Base-by-base conservation (phyloP, 2,797 vertebrate genomes). In the Danio tinwini region DNA sequence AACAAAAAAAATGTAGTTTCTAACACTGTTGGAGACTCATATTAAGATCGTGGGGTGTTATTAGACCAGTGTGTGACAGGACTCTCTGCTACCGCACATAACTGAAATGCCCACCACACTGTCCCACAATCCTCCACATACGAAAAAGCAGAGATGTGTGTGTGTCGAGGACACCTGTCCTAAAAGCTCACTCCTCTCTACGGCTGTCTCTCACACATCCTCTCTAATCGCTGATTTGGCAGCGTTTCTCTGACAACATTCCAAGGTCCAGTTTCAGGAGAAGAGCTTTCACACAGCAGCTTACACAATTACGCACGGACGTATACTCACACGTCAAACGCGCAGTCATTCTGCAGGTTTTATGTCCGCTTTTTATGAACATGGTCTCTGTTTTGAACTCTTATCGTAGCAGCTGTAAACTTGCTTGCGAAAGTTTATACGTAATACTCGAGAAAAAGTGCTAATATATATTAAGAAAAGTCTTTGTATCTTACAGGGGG, bases 161-260 rank as follows among this genome's bases (percentile, higher is more conserved):
- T 71, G 42, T 84, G 73, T 82, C 45, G 74, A 55, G 65, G 21
- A 81, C 86, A 88, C 84, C 86, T 88, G 86, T 87, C 82, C 77
- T 63, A 42, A 78, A 77, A 82, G 79, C 84, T 94, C 93, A 92
- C 89, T 90, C 88, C 40, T 81, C 92, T 91, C 80, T 91, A 91
- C 85, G 92, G 91, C 90, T 92, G 91, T 93, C 92, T 88, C 83
- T 29, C 50, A 81, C 87, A 86, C 82, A 92, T 88, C 71, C 75
- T 85, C 85, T 86, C 90, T 92, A 94, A 93, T 93, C 91, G 90
- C 92, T 91, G 91, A 93, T 92, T 94, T 93, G 92, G 91, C 92
- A 90, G 90, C 91, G 90, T 91, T 91, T 91, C 91, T 92, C 87
- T 88, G 88, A 91, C 90, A 93, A 91, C 91, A 94, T 92, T 92